Evolutionary conservation across 2,113 vertebrate genomes (phyloP).

Genomic region (Crotalus horridus): DNA sequence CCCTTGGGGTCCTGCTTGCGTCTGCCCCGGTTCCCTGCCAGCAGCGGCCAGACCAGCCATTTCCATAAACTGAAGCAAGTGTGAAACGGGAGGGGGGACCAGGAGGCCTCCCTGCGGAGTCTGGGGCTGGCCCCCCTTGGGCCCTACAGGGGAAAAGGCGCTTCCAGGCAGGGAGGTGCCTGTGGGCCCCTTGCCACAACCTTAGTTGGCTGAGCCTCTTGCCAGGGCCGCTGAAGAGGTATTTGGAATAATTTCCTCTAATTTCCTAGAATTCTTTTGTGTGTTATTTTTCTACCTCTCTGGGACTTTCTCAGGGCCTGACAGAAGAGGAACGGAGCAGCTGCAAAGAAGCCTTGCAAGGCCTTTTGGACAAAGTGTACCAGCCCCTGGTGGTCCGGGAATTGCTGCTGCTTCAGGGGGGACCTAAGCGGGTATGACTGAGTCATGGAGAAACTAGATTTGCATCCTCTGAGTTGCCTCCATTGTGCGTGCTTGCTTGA

Average conservation of each 20-base stretch:
- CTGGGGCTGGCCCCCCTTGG: neutral
- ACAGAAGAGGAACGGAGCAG: conserved; percentile 68
- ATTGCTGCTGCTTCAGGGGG: conserved; percentile 88
- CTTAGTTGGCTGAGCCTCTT: neutral
- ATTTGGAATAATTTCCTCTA: neutral
- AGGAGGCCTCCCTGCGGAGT: neutral
- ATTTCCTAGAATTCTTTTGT: neutral
- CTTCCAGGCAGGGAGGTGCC: neutral
- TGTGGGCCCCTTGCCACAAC: neutral
- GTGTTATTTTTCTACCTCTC: neutral
- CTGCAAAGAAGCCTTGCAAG: conserved; percentile 71
- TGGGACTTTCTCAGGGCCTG: conserved; percentile 66
- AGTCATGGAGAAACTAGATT: neutral
- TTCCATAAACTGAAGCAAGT: neutral
- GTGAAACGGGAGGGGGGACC: neutral
- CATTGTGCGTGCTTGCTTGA: neutral
- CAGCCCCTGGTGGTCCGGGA: conserved; percentile 88
- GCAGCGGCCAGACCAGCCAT: fast-evolving
- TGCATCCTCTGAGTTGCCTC: neutral
- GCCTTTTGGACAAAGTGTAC: conserved; percentile 81
- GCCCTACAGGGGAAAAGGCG: neutral
- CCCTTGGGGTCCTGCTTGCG: neutral
- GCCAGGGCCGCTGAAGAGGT: neutral
- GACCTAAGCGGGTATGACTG: conserved; percentile 78
- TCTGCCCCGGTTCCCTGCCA: neutral